Evolutionary conservation across 1,140 invertebrate genomes (phyloP), one percentile per base, ranked within the genome.

Genomic region (Gonioctena quinquepunctata): DNA sequence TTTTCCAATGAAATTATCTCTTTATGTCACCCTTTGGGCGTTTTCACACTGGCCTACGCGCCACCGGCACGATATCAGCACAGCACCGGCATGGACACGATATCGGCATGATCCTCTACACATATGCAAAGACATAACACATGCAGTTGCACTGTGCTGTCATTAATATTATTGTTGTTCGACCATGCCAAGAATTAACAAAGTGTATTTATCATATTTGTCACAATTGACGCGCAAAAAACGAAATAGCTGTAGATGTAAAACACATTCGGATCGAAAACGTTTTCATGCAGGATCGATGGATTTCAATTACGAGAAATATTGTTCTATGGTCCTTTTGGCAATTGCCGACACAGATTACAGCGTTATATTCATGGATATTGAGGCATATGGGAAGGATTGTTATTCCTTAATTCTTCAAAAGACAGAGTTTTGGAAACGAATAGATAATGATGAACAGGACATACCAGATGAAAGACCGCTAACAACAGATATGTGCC

Each of bases 291-390:
- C 70, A 49, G 78, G 81, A 48, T 82, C 80, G 7, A 26, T 72
- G 66, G 80, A 73, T 68, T 82, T 72, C 63, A 83, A 82, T 72
- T 84, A 83, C 61, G 83, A 83, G 57, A 48, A 74, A 2, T 82
- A 80, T 83, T 62, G 69, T 83, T 49, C 74, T 22, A 61, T 68
- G 49, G 33, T 73, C 1, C 27, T 73, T 26, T 59, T 84, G 22
- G 84, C 81, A 54, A 68, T 83, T 6, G 76, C 69, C 50, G 82
- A 85, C 71, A 74, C 78, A 27, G 62, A 83, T 70, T 83, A 82
- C 61, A 77, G 73, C 25, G 85, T 85, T 72, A 70, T 75, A 52
- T 79, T 77, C 28, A 68, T 84, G 18, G 82, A 84, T 71, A 71
- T 85, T 60, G 83, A 82, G 16, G 71, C 76, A 22, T 68, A 77